These are phyloP conservation scores for Hormiphora californensis DNA, from an alignment of 37 sponge, comb jelly and placozoan species.

Conservation along the genomic window DNA sequence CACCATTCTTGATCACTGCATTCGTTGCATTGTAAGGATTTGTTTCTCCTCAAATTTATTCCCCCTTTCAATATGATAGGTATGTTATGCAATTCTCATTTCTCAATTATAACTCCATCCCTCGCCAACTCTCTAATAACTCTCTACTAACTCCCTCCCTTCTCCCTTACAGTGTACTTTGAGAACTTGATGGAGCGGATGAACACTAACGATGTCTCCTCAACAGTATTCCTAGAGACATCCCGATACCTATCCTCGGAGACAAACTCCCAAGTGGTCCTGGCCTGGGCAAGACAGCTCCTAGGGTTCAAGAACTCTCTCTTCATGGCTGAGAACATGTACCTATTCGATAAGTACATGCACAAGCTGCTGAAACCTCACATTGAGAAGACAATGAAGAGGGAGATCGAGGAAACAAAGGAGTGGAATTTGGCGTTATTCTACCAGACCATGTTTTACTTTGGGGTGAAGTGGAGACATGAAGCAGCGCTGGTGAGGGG, in stretches of 20 bases:
- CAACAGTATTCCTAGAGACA: neutral
- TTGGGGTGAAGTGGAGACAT: neutral
- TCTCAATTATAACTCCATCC: no score
- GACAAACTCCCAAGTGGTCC: neutral
- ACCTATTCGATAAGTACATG: neutral
- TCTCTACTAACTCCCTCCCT: no score
- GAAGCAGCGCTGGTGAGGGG: neutral
- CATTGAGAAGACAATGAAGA: neutral
- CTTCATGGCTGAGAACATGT: neutral
- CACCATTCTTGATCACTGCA: no score
- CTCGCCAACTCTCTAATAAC: no score
- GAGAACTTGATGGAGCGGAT: neutral
- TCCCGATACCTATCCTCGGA: neutral
- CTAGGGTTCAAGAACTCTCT: neutral
- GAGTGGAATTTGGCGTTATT: neutral
- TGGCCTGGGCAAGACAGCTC: neutral
- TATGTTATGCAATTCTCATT: no score
- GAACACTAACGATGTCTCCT: neutral
- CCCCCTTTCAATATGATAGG: no score
- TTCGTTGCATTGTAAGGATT: no score
- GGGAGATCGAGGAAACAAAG: neutral
- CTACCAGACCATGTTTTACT: constrained; percentile 2
- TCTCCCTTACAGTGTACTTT: no score
- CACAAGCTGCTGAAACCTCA: neutral
- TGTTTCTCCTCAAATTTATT: no score